Evolutionary conservation across 2,888 invertebrate species (phyloP), one percentile per base, ranked within the genome.

Genomic region (Xylota segnis): DNA sequence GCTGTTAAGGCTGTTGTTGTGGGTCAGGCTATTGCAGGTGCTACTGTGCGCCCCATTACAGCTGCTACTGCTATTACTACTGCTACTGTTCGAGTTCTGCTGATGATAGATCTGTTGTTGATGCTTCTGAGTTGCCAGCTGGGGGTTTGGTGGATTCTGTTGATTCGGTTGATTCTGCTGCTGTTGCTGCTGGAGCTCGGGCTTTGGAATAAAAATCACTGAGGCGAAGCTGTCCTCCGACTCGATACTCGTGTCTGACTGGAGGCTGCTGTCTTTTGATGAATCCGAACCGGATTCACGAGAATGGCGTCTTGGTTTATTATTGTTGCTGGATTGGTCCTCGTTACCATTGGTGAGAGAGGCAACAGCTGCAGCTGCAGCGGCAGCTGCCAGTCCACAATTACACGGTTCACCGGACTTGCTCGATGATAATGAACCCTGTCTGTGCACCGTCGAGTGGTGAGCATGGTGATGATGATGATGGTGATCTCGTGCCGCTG

Each of bases 141-240:
- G 86, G 4, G 74, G 47, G 71, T 91, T 90, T 54, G 89, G 89
- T 27, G 91, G 90, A 70, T 90, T 91, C 54, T 89, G 89, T 27
- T 91, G 90, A 68, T 90, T 91, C 68, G 90, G 90, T 66, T 90
- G 90, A 82, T 91, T 90, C 2, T 90, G 83, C 54, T 91, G 88
- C 92, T 40, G 40, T n/a, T 91, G 91, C 70, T 91, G 91, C 34
- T 91, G 91, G 59, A 91, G 90, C 78, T 96, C 96, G 63, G 96
- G 95, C 92, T 96, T 97, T 74, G 97, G 97, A 89, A 97, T 96
- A 90, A 96, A 97, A 90, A 98, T 98, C 56, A 98, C 98, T 87
- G 97, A 97, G 77, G 97, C 97, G 90, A 98, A 97, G 91, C 97
- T 97, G 90, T 98, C 98, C 91, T 98, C 98, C 0, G 97, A 97